Conservation (phyloP, 2,113 vertebrate genomes). For the Amphiprion ocellaris region DNA sequence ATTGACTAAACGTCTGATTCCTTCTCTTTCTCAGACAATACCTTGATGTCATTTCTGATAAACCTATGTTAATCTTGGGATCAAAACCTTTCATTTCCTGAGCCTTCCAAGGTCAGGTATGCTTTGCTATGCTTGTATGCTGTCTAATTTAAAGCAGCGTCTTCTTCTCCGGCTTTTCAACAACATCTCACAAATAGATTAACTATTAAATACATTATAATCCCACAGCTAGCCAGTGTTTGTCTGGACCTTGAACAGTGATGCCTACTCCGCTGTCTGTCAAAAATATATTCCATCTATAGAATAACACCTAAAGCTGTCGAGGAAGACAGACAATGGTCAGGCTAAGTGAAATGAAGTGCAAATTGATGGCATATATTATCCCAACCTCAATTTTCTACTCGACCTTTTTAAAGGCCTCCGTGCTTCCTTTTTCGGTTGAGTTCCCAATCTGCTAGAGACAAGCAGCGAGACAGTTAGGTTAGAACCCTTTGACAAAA, state of each 20-base stretch:
- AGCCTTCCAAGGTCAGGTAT: neutral
- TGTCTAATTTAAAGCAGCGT: constrained; percentile 7
- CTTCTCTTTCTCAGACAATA: constrained; percentile 11
- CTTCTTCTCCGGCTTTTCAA: neutral
- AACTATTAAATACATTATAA: constrained; percentile 23
- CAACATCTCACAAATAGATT: neutral
- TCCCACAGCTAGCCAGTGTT: constrained; percentile 14
- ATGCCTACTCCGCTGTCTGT: constrained; percentile 22
- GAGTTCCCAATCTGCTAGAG: constrained; percentile 31
- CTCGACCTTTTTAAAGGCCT: constrained; percentile 45
- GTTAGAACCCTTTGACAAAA: constrained; percentile 36
- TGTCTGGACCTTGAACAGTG: constrained; percentile 1
- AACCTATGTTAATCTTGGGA: neutral
- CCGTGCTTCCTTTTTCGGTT: constrained; percentile 13
- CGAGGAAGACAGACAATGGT: constrained; percentile 37
- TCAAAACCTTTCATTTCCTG: neutral
- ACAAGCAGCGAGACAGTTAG: constrained; percentile 15
- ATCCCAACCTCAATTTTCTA: constrained; percentile 54
- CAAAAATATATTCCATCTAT: constrained; percentile 45
- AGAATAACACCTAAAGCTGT: constrained; percentile 41
- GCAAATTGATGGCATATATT: constrained; percentile 62
- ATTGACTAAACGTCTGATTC: constrained; percentile 24
- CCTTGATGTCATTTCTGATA: neutral
- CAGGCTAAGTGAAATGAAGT: constrained; percentile 42
- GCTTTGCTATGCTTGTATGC: constrained; percentile 9